Percentiles rank a stretch among this genome's conserved stretches.
These are phyloP conservation scores for Turnix velox DNA, from an alignment of 2,113 vertebrate species.

Conservation along the genomic window DNA sequence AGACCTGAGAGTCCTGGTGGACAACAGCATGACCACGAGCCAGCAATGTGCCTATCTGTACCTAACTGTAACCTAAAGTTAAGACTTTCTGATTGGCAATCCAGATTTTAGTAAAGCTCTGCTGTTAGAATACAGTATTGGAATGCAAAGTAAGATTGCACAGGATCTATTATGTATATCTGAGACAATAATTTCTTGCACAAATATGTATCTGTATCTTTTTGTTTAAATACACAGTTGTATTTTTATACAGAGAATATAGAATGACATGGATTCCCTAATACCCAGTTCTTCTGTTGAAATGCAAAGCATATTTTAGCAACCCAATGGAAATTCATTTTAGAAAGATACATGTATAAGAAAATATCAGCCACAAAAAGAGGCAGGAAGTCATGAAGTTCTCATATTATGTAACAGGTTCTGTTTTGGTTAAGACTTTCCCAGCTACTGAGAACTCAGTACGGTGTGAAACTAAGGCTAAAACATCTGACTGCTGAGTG, in stretches of 20 bases:
- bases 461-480: neutral
- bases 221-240: neutral
- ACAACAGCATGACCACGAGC: no score
- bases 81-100: conserved; percentile 2
- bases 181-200: neutral
- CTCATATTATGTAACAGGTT: neutral
- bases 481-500: neutral
- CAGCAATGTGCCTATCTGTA: no score
- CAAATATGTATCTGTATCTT: neutral
- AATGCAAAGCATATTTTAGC: neutral
- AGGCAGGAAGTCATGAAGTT: neutral
- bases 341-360: neutral
- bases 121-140: neutral
- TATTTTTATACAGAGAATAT: neutral
- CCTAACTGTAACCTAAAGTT: no score
- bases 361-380: neutral
- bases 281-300: neutral
- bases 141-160: neutral
- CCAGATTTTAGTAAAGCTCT: neutral
- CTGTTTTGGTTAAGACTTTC: neutral
- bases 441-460: neutral
- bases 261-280: neutral
- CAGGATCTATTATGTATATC: neutral
- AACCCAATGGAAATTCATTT: neutral
- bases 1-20: no score